phyloP scores from a whole-genome alignment of 2,888 invertebrate species.

The Trilocha varians region DNA sequence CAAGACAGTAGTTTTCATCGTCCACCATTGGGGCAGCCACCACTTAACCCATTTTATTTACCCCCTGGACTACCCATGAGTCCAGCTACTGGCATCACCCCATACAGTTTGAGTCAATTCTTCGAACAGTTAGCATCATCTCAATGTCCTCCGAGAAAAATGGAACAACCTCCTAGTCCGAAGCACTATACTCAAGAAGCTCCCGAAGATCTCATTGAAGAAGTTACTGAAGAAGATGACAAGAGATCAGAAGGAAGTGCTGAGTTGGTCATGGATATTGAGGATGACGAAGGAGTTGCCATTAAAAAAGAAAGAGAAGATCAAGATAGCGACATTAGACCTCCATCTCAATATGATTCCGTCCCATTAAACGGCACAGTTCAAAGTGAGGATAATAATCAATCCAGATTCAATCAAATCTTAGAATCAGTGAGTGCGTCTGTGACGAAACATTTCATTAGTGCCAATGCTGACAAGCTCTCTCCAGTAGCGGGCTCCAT shows the following conservation, averaged over 20 bases:
- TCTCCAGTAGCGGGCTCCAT: constrained; percentile 70
- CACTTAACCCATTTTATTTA: constrained; percentile 77
- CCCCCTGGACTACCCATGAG: constrained; percentile 70
- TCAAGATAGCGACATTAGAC: constrained; percentile 31
- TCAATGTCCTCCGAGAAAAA: constrained; percentile 63
- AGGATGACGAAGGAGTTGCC: constrained; percentile 66
- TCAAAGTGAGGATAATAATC: constrained; percentile 54
- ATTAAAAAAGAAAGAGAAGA: constrained; percentile 64
- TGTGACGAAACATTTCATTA: constrained; percentile 82
- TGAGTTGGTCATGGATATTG: constrained; percentile 81
- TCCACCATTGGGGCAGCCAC: constrained; percentile 61
- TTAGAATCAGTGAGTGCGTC: constrained; percentile 82
- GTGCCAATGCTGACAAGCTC: constrained; percentile 78
- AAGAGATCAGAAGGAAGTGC: constrained; percentile 68
- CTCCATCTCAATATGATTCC: constrained; percentile 39
- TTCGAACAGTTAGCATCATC: constrained; percentile 75
- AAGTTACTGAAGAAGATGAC: constrained; percentile 74
- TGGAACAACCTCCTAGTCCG: constrained; percentile 41
- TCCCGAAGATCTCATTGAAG: constrained; percentile 75
- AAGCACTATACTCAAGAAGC: constrained; percentile 45
- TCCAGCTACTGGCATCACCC: constrained; percentile 55
- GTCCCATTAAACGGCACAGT: constrained; percentile 44
- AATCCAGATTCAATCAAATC: constrained; percentile 79
- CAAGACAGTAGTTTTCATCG: constrained; percentile 64
- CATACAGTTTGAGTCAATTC: constrained; percentile 76